Evolutionary conservation across 1,140 invertebrate species (phyloP).

Genomic region (Lordiphosa stackelbergi): DNA sequence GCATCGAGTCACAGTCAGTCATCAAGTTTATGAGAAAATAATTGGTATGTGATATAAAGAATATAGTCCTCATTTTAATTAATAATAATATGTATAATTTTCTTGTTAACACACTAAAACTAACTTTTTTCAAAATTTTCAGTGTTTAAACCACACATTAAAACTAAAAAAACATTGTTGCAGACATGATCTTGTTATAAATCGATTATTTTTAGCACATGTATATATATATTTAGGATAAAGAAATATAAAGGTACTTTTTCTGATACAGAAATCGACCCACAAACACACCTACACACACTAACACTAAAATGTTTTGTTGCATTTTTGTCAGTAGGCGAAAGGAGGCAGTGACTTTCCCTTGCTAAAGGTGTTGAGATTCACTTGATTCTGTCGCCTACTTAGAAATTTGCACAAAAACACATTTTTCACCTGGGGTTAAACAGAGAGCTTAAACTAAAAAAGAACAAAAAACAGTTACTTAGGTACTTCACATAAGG

Average conservation of each 20-base stretch:
- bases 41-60: slow-evolving; percentile 76
- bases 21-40: slow-evolving; percentile 63
- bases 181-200: slow-evolving; percentile 49
- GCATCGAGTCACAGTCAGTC: slow-evolving; percentile 69
- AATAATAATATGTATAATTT: slow-evolving; percentile 56
- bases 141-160: slow-evolving; percentile 14
- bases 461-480: slow-evolving; percentile 28
- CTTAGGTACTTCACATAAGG: slow-evolving; percentile 29
- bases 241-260: slow-evolving; percentile 17
- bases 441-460: slow-evolving; percentile 37
- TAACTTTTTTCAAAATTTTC: slow-evolving; percentile 63
- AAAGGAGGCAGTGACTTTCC: too few species aligned
- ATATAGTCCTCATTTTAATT: slow-evolving; percentile 76
- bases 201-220: slow-evolving; percentile 25
- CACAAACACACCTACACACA: slow-evolving; percentile 22
- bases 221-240: slow-evolving; percentile 16
- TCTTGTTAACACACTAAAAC: slow-evolving; percentile 42
- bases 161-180: slow-evolving; percentile 23
- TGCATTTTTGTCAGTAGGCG: too few species aligned
- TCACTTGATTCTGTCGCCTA: too few species aligned
- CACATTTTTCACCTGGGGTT: too few species aligned
- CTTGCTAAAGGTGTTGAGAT: too few species aligned
- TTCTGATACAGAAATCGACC: not conserved
- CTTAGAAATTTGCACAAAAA: too few species aligned
- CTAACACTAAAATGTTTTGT: slow-evolving; percentile 27